Conservation (phyloP, 2,797 vertebrate genomes). For the Rhinella marina region DNA sequence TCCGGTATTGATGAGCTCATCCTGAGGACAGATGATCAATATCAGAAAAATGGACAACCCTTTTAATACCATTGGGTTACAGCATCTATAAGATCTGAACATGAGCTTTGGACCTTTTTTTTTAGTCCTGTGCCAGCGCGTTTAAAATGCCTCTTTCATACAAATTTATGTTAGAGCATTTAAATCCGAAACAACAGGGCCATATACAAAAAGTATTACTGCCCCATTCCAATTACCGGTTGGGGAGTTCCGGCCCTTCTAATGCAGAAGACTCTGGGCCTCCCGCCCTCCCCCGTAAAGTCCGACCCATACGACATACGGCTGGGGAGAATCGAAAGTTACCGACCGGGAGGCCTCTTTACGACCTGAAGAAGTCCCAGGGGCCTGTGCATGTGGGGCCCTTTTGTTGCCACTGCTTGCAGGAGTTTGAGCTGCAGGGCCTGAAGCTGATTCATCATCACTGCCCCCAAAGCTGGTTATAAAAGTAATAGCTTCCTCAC, state of each 20-base stretch:
- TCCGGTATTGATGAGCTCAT: too few species aligned
- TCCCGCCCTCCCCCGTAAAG: constrained; percentile 51
- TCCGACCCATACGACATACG: constrained; percentile 50
- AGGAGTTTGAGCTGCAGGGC: constrained; percentile 62
- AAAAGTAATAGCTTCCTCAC: constrained; percentile 93
- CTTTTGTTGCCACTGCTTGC: constrained; percentile 76
- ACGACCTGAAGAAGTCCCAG: constrained; percentile 83
- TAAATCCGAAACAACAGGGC: neutral
- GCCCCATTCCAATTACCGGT: constrained; percentile 62
- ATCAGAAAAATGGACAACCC: too few species aligned
- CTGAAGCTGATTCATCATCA: constrained; percentile 82
- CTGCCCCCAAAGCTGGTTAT: constrained; percentile 97
- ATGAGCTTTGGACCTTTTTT: neutral
- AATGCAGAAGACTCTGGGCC: constrained; percentile 56
- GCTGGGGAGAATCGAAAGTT: constrained; percentile 79
- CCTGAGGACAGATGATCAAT: too few species aligned
- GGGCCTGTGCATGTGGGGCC: constrained; percentile 66
- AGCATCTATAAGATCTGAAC: neutral
- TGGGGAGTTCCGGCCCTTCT: constrained; percentile 56
- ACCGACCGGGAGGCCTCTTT: constrained; percentile 97
- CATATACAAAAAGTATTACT: constrained; percentile 26
- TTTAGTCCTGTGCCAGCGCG: neutral
- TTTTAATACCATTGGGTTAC: neutral
- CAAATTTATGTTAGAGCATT: constrained; percentile 4
- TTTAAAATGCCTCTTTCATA: neutral